Base-by-base conservation (phyloP, 35 echinoderm and acorn worm genomes). In the Anneissia japonica region DNA sequence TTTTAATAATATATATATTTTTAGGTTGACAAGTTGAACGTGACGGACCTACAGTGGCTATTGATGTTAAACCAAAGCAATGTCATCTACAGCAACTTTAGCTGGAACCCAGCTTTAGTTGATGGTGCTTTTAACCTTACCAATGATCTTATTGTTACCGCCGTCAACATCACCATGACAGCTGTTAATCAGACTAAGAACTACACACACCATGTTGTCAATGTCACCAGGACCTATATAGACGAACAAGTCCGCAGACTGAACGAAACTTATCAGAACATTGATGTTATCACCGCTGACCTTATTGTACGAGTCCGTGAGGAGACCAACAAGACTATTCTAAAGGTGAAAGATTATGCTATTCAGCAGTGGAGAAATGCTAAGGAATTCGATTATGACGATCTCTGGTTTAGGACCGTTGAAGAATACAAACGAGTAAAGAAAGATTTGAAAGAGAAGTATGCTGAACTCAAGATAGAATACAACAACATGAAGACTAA, bases 41-140 rank as follows among this genome's bases (percentile, higher is more conserved):
- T 81, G 77, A 91, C 79, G 46, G 96, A 99, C 73, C 46, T 99
- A 33, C 91, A 74, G 14, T 90, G 86, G 74, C 76, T 94, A 37
- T 39, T 99, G 37, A 93, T 80, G 77, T 77, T 99, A 73, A 99
- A 99, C 84, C 34, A 91, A 55, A 99, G 92, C 74, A 84, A 93
- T 85, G 89, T 99, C 34, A 87, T 99, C 43, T 94, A 99, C 83
- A 93, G 89, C 79, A 99, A 99, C 84, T 91, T 99, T 79, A 94
- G 88, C 76, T 99, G 96, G 96, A 93, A 99, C 46, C 96, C 96
- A 82, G 87, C 92, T 73, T 89, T 92, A 0, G 51, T 97, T 74
- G 82, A 80, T 76, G 90, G 84, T 35, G 86, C 93, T 46, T 31
- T 91, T 32, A 86, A 95, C 80, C 84, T 95, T 34, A 91, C 85